phyloP scores from a whole-genome alignment of 2,113 vertebrate genomes.

The Sialia sialis region DNA sequence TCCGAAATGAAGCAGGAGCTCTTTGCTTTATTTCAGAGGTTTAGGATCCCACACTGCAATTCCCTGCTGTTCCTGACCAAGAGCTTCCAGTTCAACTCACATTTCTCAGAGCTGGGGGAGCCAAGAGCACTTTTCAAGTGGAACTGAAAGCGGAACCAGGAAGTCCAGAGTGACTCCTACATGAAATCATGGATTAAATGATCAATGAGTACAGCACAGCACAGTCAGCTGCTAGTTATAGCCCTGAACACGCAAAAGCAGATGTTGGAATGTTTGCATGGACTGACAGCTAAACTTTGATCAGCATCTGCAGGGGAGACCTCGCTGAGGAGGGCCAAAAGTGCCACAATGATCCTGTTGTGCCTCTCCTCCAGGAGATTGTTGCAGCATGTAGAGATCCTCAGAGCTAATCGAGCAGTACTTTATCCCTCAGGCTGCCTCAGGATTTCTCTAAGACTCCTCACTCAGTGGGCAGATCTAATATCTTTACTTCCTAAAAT shows the following conservation, averaged over 20 bases:
- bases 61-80: neutral
- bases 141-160: neutral
- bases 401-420: slow-evolving; percentile 29
- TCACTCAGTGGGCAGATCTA: slow-evolving; percentile 52
- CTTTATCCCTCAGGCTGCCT: slow-evolving; percentile 58
- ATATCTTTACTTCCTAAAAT: slow-evolving; percentile 66
- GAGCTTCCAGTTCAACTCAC: neutral
- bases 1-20: neutral
- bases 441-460: slow-evolving; percentile 63
- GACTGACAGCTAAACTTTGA: neutral
- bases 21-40: neutral
- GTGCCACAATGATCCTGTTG: neutral
- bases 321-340: neutral
- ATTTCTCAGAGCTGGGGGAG: neutral
- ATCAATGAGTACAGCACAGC: neutral
- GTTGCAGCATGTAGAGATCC: neutral
- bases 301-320: neutral
- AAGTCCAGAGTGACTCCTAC: neutral
- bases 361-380: neutral
- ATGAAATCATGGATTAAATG: neutral
- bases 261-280: neutral
- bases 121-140: neutral
- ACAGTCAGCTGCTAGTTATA: neutral
- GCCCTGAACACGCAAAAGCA: neutral
- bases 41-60: neutral